Base-by-base conservation (phyloP, 2,797 vertebrate species). In the Periophthalmus magnuspinnatus region DNA sequence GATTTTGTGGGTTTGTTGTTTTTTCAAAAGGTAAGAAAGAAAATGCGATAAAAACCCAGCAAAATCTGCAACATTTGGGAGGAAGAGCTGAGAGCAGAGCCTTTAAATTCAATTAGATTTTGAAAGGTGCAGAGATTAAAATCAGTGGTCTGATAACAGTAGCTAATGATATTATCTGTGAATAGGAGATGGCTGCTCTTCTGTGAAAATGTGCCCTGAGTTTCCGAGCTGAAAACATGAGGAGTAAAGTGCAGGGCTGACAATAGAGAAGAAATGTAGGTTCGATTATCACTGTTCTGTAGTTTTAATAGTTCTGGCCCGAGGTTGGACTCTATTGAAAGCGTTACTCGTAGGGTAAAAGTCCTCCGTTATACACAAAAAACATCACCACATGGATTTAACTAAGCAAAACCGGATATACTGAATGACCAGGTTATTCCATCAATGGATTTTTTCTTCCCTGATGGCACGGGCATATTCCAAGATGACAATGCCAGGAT, bases 141-240 rank as follows among this genome's bases (percentile, higher is more conserved):
- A 81, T 81, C 11, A 6, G 5, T 19, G 50, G 45, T 16, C 60
- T 48, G 75, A 85, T 82, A 72, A 65, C 66, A 33, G 17, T 32
- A 64, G 62, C 66, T 71, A 69, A 81, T 70, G 64, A 80, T 71
- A 75, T 73, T 41, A 67, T 79, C 66, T 74, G 48, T 63, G 22
- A 50, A 71, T 32, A 61, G 1, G 3, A 69, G 81, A 69, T 63
- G 59, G 33, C 60, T 1, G 5, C 59, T 68, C 55, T 65, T 69
- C 67, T 41, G 28, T 17, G 17, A 24, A 48, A 60, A 77, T 77
- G 66, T 75, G 63, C 55, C 67, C 73, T 21, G n/a, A 68, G 6
- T 70, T 57, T 54, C 68, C 54, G 55, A 75, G 67, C 65, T 65
- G 54, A 54, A 33, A 52, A 62, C 52, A 57, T 52, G 36, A 80